Conservation (phyloP, 2,888 invertebrate genomes). For the Trichogramma evanescens region DNA sequence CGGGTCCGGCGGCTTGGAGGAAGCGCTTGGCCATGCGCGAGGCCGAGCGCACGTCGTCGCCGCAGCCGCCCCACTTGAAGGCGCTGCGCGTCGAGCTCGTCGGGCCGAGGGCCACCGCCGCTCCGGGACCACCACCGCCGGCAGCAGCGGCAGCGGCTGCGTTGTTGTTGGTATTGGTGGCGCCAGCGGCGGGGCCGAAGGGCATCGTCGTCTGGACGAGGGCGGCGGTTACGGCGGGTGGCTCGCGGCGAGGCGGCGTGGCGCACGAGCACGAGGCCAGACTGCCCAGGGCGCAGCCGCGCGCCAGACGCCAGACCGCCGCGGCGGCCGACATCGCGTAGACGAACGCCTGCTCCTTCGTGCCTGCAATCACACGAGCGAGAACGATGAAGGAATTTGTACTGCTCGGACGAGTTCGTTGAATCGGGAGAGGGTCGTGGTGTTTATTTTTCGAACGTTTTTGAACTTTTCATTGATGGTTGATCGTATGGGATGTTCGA, state of each 20-base stretch:
- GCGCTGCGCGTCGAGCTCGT: conserved; percentile 50
- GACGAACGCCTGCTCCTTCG: conserved; percentile 78
- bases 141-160: conserved; percentile 44
- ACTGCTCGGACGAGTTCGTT: too few species aligned
- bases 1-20: conserved; percentile 55
- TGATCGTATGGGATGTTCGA: too few species aligned
- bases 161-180: neutral
- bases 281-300: conserved; percentile 70
- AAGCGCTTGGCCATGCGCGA: conserved; percentile 66
- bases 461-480: too few species aligned
- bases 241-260: conserved; percentile 58
- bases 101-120: conserved; percentile 34
- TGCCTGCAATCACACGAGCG: conserved; percentile 55
- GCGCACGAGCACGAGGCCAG: conserved; percentile 75
- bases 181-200: conserved; percentile 27
- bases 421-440: too few species aligned
- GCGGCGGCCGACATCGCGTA: conserved; percentile 78
- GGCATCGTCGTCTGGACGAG: conserved; percentile 32
- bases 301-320: conserved; percentile 67
- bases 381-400: too few species aligned
- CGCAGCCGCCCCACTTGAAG: conserved; percentile 84
- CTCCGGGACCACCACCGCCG: conserved; percentile 27
- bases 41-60: conserved; percentile 72
- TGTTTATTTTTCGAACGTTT: too few species aligned
- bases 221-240: conserved; percentile 47